A percentile compares a stretch with the other conserved stretches of the same genome.
Evolutionary conservation across 2,113 vertebrate species (phyloP).

Genomic region (Sorex fumeus): DNA sequence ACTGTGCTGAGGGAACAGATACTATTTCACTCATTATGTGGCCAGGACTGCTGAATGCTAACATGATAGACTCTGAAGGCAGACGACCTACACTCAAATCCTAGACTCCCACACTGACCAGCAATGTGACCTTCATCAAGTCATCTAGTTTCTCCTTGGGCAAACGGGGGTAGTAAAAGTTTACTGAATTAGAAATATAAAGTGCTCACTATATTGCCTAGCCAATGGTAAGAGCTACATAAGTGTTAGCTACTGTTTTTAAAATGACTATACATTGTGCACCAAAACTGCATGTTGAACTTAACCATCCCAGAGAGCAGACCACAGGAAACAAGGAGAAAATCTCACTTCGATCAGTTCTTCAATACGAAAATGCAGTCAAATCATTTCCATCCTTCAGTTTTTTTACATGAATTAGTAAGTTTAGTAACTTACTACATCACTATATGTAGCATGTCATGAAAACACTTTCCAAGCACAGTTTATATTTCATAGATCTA

Average conservation of each 20-base stretch:
- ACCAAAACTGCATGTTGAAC: constrained; percentile 26
- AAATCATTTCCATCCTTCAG: constrained; percentile 21
- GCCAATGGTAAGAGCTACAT: constrained; percentile 37
- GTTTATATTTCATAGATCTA: constrained; percentile 18
- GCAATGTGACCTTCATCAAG: not conserved
- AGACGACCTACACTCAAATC: not conserved
- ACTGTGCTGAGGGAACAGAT: not conserved
- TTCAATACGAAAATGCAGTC: constrained; percentile 47
- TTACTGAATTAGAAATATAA: constrained; percentile 32
- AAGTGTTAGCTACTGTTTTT: not conserved
- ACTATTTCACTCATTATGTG: not conserved
- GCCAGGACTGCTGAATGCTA: not conserved
- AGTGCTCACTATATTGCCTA: constrained; percentile 27
- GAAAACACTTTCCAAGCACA: not conserved
- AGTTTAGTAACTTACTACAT: too few species aligned
- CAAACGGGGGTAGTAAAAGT: constrained; percentile 28
- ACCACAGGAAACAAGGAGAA: constrained; percentile 60
- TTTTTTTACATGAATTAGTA: constrained; percentile 22
- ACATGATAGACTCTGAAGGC: not conserved
- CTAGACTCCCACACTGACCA: not conserved
- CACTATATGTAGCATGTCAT: not conserved
- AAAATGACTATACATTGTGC: not conserved
- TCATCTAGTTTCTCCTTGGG: not conserved
- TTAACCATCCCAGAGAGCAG: not conserved
- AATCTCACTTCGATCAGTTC: constrained; percentile 34